Conservation (phyloP, 2,113 vertebrate species). For the Galbula dea region DNA sequence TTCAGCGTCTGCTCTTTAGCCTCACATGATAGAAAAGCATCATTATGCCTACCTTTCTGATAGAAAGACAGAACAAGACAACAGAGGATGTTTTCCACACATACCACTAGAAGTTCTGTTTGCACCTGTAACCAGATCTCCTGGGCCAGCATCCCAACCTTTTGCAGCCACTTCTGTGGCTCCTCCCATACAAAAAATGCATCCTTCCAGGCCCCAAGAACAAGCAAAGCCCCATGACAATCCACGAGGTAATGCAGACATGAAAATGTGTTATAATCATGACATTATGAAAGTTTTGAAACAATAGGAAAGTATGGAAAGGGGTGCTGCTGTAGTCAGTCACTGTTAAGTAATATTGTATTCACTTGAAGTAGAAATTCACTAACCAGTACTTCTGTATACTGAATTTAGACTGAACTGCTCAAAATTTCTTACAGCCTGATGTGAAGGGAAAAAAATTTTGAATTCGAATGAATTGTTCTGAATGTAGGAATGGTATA, state of each 20-base stretch:
- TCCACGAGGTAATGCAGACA: neutral
- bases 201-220: neutral
- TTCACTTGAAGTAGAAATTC: neutral
- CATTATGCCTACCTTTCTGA: neutral
- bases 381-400: neutral
- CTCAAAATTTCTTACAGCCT: neutral
- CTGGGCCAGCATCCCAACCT: accelerated
- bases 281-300: neutral
- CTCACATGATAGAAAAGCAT: neutral
- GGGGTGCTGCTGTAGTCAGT: neutral
- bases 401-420: neutral
- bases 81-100: neutral
- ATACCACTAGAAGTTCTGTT: neutral
- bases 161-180: accelerated
- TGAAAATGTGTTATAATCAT: neutral
- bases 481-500: neutral
- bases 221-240: neutral
- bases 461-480: neutral
- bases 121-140: neutral
- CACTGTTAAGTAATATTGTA: neutral
- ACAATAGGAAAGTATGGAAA: neutral
- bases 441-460: neutral
- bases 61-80: neutral
- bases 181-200: accelerated
- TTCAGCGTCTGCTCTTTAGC: neutral